A percentile compares a stretch with the other conserved stretches of the same genome.
These are phyloP conservation scores for Sitta europaea DNA, from an alignment of 2,113 vertebrate genomes.

Conservation along the genomic window DNA sequence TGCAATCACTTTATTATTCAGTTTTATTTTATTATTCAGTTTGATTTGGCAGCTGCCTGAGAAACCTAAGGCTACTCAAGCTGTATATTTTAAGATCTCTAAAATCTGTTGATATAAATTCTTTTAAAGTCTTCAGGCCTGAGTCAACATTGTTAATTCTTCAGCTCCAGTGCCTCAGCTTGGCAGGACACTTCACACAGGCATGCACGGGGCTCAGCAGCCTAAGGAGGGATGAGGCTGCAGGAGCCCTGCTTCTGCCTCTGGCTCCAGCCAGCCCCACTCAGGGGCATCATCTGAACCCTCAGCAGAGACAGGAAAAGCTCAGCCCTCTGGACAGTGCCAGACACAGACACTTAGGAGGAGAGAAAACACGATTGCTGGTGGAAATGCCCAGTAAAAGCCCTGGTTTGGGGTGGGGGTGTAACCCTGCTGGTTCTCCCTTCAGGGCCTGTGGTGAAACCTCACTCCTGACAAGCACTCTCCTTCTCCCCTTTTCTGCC, in stretches of 20 bases:
- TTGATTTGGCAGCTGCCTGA: slow-evolving; percentile 73
- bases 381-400: not conserved
- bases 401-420: not conserved
- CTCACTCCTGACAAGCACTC: not conserved
- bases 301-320: not conserved
- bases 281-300: not conserved
- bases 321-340: not conserved
- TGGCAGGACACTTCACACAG: not conserved
- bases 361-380: not conserved
- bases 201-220: not conserved
- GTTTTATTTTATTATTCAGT: slow-evolving; percentile 76
- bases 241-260: not conserved
- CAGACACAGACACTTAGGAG: not conserved
- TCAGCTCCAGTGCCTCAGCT: slow-evolving; percentile 28
- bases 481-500: not conserved
- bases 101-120: slow-evolving; percentile 73
- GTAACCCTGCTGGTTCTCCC: not conserved
- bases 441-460: fast-evolving
- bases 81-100: slow-evolving; percentile 71
- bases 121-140: slow-evolving; percentile 60
- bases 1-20: slow-evolving; percentile 70
- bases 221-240: not conserved
- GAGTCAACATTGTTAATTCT: slow-evolving; percentile 71
- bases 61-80: slow-evolving; percentile 72
- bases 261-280: not conserved